phyloP scores from a whole-genome alignment of 2,888 invertebrate genomes.

The Amiota minor region DNA sequence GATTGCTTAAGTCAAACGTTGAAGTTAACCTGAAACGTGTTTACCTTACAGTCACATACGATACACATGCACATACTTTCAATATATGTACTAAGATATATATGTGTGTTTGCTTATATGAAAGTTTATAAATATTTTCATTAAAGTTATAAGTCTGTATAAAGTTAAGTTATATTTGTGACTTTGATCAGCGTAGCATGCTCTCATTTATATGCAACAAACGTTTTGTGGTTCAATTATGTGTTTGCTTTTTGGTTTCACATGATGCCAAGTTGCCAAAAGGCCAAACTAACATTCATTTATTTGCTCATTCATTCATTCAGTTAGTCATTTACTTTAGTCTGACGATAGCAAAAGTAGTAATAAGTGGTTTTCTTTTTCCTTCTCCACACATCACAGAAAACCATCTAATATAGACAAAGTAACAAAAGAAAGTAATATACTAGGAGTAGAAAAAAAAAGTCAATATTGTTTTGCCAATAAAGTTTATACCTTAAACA shows the following conservation, averaged over 20 bases:
- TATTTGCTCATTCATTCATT: too few relatives aligned
- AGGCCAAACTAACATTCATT: slow-evolving; percentile 6
- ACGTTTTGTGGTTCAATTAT: slow-evolving; percentile 65
- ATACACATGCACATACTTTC: not conserved
- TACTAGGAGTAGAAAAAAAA: too few relatives aligned
- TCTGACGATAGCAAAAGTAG: slow-evolving; percentile 14
- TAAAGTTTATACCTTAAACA: too few relatives aligned
- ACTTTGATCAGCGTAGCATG: slow-evolving; percentile 42
- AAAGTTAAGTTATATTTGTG: slow-evolving; percentile 34
- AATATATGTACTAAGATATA: not conserved
- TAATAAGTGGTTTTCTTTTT: slow-evolving; percentile 9
- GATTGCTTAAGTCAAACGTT: slow-evolving; percentile 26
- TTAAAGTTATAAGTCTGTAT: slow-evolving; percentile 48
- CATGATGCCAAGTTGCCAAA: slow-evolving; percentile 35
- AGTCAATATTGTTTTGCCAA: too few relatives aligned
- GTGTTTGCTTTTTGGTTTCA: slow-evolving; percentile 54
- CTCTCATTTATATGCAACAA: slow-evolving; percentile 56
- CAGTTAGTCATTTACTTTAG: not conserved
- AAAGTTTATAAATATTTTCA: slow-evolving; percentile 52
- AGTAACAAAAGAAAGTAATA: too few relatives aligned
- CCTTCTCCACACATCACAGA: not conserved
- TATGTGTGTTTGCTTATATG: not conserved
- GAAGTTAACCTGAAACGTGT: slow-evolving; percentile 23
- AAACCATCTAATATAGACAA: too few relatives aligned
- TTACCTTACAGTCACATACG: not conserved